phyloP scores from a whole-genome alignment of 2,113 vertebrate species.

The Cephalopterus ornatus region DNA sequence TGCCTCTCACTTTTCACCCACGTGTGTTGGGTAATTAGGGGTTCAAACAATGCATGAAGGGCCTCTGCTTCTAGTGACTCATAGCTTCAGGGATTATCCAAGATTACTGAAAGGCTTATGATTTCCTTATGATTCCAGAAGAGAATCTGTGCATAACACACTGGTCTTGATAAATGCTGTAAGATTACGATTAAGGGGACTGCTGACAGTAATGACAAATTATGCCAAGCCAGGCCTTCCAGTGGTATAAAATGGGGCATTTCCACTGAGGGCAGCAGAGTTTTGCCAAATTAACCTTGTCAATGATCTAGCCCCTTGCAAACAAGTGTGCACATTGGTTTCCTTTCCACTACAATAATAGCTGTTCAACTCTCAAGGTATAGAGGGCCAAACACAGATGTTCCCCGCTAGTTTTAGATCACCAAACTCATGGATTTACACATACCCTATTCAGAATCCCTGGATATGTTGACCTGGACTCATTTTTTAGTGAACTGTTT shows the following conservation, averaged over 20 bases:
- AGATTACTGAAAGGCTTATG: not conserved
- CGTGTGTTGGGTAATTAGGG: constrained; percentile 38
- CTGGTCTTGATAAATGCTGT: not conserved
- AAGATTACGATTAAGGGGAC: not conserved
- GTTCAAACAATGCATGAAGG: constrained; percentile 31
- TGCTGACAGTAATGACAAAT: not conserved
- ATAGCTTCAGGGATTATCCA: constrained; percentile 40
- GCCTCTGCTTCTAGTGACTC: constrained; percentile 44
- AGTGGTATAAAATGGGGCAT: not conserved
- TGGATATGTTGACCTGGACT: not conserved
- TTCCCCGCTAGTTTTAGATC: not conserved
- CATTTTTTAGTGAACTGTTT: not conserved
- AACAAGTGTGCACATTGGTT: not conserved
- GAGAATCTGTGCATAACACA: not conserved
- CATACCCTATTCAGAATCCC: not conserved
- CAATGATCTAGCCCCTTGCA: not conserved
- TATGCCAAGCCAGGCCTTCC: not conserved
- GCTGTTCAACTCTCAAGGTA: not conserved
- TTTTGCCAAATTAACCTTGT: not conserved
- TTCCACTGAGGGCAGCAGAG: not conserved
- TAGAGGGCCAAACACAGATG: not conserved
- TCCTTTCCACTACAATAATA: not conserved
- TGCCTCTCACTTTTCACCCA: constrained; percentile 38
- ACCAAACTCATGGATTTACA: not conserved
- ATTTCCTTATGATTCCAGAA: not conserved